A percentile compares a stretch with the other conserved stretches of the same genome.
Evolutionary conservation across 1,140 invertebrate genomes (phyloP).

Genomic region (Drosophila obscura): DNA sequence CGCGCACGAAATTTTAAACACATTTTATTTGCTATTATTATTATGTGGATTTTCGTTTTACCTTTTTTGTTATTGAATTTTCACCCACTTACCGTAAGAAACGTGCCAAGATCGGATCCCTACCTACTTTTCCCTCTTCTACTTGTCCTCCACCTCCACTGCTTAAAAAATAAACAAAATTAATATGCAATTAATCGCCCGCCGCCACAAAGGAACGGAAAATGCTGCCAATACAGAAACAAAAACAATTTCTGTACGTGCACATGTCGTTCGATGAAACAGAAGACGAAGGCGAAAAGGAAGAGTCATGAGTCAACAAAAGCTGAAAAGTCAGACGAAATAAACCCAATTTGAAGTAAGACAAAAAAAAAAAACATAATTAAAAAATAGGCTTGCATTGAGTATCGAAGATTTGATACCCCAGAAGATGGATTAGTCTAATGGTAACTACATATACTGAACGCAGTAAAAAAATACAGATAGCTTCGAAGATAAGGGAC

Average conservation of each 20-base stretch:
- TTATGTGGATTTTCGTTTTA: constrained; percentile 48
- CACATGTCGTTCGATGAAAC: constrained; percentile 58
- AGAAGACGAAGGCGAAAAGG: constrained; percentile 30
- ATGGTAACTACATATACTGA: too few relatives aligned
- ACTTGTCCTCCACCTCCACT: constrained; percentile 4
- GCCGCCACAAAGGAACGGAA: constrained; percentile 77
- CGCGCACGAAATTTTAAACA: constrained; percentile 73
- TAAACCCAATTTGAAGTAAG: constrained; percentile 52
- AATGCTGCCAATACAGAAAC: constrained; percentile 70
- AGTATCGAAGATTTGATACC: too few relatives aligned
- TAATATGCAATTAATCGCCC: constrained; percentile 82
- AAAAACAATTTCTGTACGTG: constrained; percentile 65
- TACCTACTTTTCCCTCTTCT: not conserved
- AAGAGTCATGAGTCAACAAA: constrained; percentile 43
- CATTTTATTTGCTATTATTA: constrained; percentile 63
- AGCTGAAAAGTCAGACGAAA: constrained; percentile 65
- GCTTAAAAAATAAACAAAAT: constrained; percentile 60
- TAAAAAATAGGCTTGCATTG: too few relatives aligned
- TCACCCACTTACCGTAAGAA: constrained; percentile 71
- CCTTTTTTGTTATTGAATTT: constrained; percentile 22
- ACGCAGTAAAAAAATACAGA: not conserved
- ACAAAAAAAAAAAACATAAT: constrained; percentile 17
- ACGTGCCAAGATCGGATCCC: constrained; percentile 73
- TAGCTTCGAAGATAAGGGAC: too few relatives aligned
- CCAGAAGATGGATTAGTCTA: not conserved